Base-by-base conservation (phyloP, 1,140 invertebrate species). In the Anadara kagoshimensis region DNA sequence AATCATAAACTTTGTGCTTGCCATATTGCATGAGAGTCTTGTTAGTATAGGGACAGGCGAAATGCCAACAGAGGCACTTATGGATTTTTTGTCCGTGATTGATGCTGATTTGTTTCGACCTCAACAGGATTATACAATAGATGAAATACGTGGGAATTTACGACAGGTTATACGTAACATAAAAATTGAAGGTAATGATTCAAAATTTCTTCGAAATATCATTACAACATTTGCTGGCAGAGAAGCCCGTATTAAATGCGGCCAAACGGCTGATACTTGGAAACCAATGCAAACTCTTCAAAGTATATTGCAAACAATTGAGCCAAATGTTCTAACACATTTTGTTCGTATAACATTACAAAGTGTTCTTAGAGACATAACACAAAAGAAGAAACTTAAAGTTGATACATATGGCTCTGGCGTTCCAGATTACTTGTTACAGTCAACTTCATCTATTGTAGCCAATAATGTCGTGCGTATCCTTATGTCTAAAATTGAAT, bases 11-110 rank as follows among this genome's bases (percentile, higher is more conserved):
- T 26, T 75, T 44, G 61, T 67, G 0, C 49, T 59, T 1, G 67
- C 73, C 14, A 54, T 65, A 59, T 43, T 75, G 14, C 53, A 75
- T 43, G 61, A 75, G 24, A 49, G 69, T n/a, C 59, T 54, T 26
- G 10, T 54, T 3, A 41, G 63, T 57, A 43, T 62, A 20, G 56
- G 29, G 59, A 43, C 29, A 36, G 8, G 45, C 41, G 63, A 54
- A 36, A 56, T 62, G 26, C 20, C 49, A 36, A 20, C 36, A 49
- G 45, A 49, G 8, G 20, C 47, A 36, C 44, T 69, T n/a, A 36
- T 51, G 29, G 24, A 61, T 20, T 51, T 61, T 61, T n/a, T 69
- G 12, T 53, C 57, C 14, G 14, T 44, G 29, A 26, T 47, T 36
- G 29, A 36, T 36, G 29, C 29, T 36, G 29, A 36, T 36, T 36